Conservation (phyloP, 2,888 invertebrate genomes). For the Cremastobaeus sp. region DNA sequence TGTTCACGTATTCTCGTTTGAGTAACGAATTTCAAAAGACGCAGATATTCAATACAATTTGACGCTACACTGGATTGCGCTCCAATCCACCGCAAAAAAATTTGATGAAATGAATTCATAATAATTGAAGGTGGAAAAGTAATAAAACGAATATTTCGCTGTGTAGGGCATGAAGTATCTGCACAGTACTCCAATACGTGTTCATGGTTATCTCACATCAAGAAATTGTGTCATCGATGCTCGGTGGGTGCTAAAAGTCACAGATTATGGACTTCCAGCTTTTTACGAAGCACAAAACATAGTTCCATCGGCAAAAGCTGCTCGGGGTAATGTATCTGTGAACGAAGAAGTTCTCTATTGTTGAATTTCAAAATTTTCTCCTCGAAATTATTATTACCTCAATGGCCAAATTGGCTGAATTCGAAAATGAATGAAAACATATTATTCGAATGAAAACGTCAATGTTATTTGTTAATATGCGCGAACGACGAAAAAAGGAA, state of each 20-base stretch:
- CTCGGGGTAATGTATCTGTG: slow-evolving; percentile 82
- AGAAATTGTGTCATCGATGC: slow-evolving; percentile 96
- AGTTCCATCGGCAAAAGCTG: slow-evolving; percentile 81
- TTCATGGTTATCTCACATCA: slow-evolving; percentile 92
- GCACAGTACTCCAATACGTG: slow-evolving; percentile 89
- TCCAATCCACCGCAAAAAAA: neutral
- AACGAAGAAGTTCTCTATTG: neutral
- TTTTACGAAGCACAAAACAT: slow-evolving; percentile 88
- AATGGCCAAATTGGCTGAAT: too few species aligned
- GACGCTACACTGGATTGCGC: neutral
- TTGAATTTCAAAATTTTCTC: neutral
- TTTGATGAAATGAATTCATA: slow-evolving; percentile 12
- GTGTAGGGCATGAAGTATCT: slow-evolving; percentile 91
- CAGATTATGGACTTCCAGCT: slow-evolving; percentile 91
- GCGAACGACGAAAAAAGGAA: too few species aligned
- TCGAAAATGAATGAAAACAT: too few species aligned
- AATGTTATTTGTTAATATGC: too few species aligned
- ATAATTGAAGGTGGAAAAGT: slow-evolving; percentile 29
- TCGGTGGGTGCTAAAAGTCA: slow-evolving; percentile 96
- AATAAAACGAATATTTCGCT: slow-evolving; percentile 28
- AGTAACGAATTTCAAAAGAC: too few species aligned
- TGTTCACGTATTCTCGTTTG: too few species aligned
- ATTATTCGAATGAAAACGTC: too few species aligned
- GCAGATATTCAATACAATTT: too few species aligned
- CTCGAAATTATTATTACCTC: too few species aligned